phyloP scores from a whole-genome alignment of 2,797 vertebrate species.

The Potorous gilbertii region DNA sequence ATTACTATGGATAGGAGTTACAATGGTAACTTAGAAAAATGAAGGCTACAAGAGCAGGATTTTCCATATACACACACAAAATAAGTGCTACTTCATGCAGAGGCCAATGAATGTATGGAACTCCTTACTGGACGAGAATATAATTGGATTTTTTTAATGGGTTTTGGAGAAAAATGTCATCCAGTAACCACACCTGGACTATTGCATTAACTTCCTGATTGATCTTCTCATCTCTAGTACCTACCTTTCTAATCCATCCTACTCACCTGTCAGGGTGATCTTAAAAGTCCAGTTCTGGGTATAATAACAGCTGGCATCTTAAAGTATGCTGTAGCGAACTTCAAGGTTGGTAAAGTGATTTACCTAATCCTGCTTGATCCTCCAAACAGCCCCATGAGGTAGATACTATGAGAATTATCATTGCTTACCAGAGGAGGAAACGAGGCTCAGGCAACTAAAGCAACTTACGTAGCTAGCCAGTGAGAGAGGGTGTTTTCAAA shows the following conservation, averaged over 20 bases:
- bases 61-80: neutral
- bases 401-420: neutral
- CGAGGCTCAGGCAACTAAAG: neutral
- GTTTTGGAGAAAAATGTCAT: neutral
- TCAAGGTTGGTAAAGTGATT: neutral
- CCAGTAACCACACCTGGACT: neutral
- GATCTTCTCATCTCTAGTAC: neutral
- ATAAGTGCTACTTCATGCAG: neutral
- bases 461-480: neutral
- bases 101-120: neutral
- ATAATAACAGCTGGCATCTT: conserved; percentile 1
- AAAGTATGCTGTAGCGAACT: neutral
- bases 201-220: neutral
- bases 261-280: neutral
- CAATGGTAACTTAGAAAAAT: neutral
- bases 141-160: neutral
- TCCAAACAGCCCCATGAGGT: neutral
- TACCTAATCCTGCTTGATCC: neutral
- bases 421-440: neutral
- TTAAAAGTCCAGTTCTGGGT: neutral
- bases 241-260: neutral
- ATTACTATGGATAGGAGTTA: neutral
- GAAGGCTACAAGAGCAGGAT: neutral
- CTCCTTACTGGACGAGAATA: neutral
- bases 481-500: neutral